Evolutionary conservation across 2,113 vertebrate genomes (phyloP), one percentile per base, ranked within the genome.

Genomic region (Eurypyga helias): DNA sequence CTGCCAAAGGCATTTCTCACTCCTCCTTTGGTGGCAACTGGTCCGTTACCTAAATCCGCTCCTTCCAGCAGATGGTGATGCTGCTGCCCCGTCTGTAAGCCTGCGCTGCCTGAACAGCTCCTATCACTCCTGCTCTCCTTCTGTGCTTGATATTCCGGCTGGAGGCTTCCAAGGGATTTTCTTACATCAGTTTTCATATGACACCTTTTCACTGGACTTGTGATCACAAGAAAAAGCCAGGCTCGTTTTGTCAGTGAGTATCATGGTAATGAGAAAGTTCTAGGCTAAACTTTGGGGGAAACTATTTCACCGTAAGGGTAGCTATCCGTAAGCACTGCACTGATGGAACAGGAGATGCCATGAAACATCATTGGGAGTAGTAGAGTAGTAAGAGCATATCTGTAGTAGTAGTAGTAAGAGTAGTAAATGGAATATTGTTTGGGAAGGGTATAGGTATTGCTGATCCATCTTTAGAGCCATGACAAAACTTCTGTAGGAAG

Each of bases 41-140:
- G 82, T 88, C 57, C 5, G 2, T 83, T 46, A 58, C 71, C 61
- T 93, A 83, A 95, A 87, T 93, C 54, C 2, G 0, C 79, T 96
- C 45, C 65, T 94, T 96, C 94, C 96, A 95, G 91, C 94, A 94
- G 93, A 95, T 91, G 82, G 93, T 95, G 97, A 96, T 86, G 90
- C 75, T 86, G 80, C 81, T 94, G 72, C 34, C 87, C 64, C 43
- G 10, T 70, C 61, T 81, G 78, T 55, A 89, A 90, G 45, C 6
- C 11, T 58, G 46, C 58, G 9, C 48, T 93, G 90, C 88, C 91
- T 83, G 43, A 87, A 65, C 79, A 83, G 80, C 69, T 95, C 82
- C 5, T 79, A 49, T 82, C 79, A 38, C 82, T 96, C 91, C 67
- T 82, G 84, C 49, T 87, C 54, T 75, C 95, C 82, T 90, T 54